These are phyloP conservation scores for Endotricha flammealis DNA, from an alignment of 2,888 invertebrate species.

Conservation along the genomic window DNA sequence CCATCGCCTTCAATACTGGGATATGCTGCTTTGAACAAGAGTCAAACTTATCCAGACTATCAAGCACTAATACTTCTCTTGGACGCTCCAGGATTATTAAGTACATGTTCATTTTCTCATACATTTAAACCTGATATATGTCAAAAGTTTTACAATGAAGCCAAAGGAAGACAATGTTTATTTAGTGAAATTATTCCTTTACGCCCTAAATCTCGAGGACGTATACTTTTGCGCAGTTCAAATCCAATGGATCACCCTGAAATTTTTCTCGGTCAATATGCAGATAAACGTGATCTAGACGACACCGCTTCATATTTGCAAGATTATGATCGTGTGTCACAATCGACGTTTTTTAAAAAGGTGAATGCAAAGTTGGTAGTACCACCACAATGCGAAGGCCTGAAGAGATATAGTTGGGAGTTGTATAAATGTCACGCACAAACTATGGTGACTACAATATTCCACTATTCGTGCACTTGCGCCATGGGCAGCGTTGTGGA, in stretches of 20 bases:
- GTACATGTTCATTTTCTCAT: neutral
- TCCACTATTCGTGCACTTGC: conserved; percentile 21
- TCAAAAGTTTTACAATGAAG: conserved; percentile 6
- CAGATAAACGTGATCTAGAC: conserved; percentile 30
- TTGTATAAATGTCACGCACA: conserved; percentile 28
- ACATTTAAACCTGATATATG: conserved; percentile 3
- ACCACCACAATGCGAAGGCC: conserved; percentile 10
- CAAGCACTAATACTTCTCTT: conserved; percentile 12
- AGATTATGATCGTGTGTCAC: conserved; percentile 29
- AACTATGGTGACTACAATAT: conserved; percentile 12
- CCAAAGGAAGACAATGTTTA: conserved; percentile 19
- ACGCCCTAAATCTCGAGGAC: conserved; percentile 31
- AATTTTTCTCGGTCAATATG: conserved; percentile 25
- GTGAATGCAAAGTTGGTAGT: conserved; percentile 26
- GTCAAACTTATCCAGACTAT: conserved; percentile 25
- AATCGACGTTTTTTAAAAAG: conserved; percentile 32
- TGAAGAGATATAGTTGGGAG: conserved; percentile 17
- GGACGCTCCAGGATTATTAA: neutral
- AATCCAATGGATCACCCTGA: conserved; percentile 30
- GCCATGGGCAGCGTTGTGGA: conserved; percentile 26
- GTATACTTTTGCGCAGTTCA: conserved; percentile 26
- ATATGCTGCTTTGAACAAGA: conserved; percentile 22
- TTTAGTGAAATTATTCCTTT: conserved; percentile 20
- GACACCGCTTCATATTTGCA: conserved; percentile 26
- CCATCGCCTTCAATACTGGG: conserved; percentile 20